Percentiles rank a stretch among this genome's conserved stretches.
Conservation (phyloP, 2,113 vertebrate species). For the Penelope pileata region DNA sequence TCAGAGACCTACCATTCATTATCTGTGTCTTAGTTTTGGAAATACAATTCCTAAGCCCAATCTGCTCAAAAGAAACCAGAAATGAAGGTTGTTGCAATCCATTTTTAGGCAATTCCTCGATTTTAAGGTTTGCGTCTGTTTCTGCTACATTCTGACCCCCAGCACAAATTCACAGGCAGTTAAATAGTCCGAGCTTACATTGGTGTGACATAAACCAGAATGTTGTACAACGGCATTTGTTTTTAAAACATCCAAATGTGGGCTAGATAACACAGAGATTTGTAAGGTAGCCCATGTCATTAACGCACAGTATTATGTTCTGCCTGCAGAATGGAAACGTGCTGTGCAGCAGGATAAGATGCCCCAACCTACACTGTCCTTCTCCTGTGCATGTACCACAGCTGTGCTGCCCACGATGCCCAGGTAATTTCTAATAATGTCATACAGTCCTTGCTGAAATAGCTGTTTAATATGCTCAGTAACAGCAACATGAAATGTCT, state of each 20-base stretch:
- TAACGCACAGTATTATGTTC: not conserved
- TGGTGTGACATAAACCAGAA: not conserved
- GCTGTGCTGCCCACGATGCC: conserved; percentile 83
- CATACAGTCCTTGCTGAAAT: not conserved
- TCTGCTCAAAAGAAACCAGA: conserved; percentile 1
- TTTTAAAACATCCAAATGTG: not conserved
- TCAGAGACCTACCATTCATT: conserved; percentile 40
- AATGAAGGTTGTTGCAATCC: not conserved
- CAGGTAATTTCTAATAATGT: conserved; percentile 75
- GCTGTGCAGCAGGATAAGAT: conserved; percentile 83
- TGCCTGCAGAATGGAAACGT: conserved; percentile 81
- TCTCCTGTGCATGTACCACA: conserved; percentile 80
- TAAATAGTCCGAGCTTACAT: not conserved
- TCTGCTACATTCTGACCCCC: not conserved
- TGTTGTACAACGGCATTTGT: not conserved
- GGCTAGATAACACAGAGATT: not conserved
- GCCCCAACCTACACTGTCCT: conserved; percentile 79
- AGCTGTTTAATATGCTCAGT: not conserved
- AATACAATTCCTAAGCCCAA: not conserved
- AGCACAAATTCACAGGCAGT: not conserved
- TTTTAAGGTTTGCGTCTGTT: not conserved
- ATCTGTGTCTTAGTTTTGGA: conserved; percentile 29
- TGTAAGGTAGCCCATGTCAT: not conserved
- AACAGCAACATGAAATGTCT: conserved; percentile 14
- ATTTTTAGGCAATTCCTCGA: not conserved